Base-by-base conservation (phyloP, 2,888 invertebrate genomes). In the Aplocera efformata region DNA sequence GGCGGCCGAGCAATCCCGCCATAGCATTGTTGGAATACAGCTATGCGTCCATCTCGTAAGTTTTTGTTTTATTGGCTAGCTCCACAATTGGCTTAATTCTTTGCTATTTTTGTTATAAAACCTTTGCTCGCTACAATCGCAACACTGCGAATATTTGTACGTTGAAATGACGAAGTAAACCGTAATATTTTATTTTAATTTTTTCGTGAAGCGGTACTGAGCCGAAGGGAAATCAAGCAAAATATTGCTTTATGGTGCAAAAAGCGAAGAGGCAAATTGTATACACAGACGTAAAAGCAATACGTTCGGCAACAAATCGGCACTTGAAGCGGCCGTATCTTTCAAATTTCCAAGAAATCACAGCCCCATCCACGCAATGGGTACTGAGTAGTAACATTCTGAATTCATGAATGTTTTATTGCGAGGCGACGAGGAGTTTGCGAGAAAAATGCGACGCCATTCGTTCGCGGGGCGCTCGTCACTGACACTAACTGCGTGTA, bases 391-490 rank as follows among this genome's bases (percentile, higher is more conserved):
- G 75, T 69, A 73, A 70, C 74, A 75, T 78, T 76, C 70, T 70
- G 76, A 73, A 79, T 79, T 80, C 82, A 79, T 81, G 81, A 83
- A 82, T 83, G 80, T 79, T 84, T 83, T 82, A 84, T 79, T 73
- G 72, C 69, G 56, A 72, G 69, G 72, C 74, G 76, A 75, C 75
- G 72, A 56, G 71, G 70, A 73, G 75, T 77, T 77, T 69, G 74
- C 61, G 72, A 78, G 80, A 86, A 80, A 83, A 82, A 85, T 85
- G 80, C 63, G 70, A 63, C 60, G 70, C 75, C 72, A 83, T 84
- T 74, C 76, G 77, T 85, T 77, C 72, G 60, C 70, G 72, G 76
- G 38, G 42, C 42, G 29, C 48, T 84, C 83, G 81, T 84, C 84
- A 81, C 77, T 76, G 81, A 67, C 72, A 76, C 77, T 82, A 80